A percentile compares a stretch with the other conserved stretches of the same genome.
These are phyloP conservation scores for Venturia canescens DNA, from an alignment of 1,140 invertebrate species.

Conservation along the genomic window DNA sequence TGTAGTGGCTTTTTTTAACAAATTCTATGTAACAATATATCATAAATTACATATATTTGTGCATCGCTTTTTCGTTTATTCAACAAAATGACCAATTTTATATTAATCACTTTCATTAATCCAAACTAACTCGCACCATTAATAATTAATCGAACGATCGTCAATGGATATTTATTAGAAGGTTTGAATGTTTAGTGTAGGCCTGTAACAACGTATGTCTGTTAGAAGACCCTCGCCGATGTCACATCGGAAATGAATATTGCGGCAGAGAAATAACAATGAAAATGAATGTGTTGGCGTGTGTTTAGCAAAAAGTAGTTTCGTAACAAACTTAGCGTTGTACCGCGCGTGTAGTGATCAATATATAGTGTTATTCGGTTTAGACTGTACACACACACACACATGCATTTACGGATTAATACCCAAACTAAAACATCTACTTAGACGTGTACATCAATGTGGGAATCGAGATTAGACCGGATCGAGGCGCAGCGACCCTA, in stretches of 20 bases:
- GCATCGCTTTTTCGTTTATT: no score
- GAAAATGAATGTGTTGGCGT: constrained; percentile 1
- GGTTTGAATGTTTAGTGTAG: constrained; percentile 1
- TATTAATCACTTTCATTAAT: no score
- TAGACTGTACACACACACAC: not conserved
- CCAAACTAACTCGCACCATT: no score
- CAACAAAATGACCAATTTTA: no score
- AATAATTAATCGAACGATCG: no score
- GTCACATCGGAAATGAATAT: not conserved
- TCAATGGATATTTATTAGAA: not conserved
- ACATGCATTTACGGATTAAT: constrained; percentile 3
- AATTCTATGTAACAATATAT: no score
- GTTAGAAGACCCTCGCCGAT: constrained; percentile 8
- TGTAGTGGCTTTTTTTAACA: no score
- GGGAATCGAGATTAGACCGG: not conserved
- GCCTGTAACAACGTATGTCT: not conserved
- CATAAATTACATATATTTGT: no score
- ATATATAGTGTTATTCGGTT: constrained; percentile 10
- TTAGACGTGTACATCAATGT: not conserved
- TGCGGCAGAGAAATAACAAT: not conserved
- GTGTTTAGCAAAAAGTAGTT: constrained; percentile 6
- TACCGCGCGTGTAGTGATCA: constrained; percentile 6
- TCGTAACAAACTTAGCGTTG: constrained; percentile 3
- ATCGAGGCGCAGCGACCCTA: not conserved
- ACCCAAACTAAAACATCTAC: not conserved